Base-by-base conservation (phyloP, 2,888 invertebrate genomes). In the Anarsia innoxiella region DNA sequence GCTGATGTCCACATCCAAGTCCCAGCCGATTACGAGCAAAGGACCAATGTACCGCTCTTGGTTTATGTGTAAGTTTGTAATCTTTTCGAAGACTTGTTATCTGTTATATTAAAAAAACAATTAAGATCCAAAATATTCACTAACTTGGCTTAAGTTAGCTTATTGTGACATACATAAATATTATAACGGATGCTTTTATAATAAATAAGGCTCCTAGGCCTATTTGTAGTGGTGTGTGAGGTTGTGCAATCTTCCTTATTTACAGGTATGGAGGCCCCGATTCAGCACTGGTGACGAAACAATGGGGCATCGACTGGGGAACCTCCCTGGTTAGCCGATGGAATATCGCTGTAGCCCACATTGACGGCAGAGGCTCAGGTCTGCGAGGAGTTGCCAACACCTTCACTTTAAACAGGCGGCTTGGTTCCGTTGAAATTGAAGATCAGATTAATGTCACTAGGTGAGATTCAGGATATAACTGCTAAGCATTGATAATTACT, bases 321-420 rank as follows among this genome's bases (percentile, higher is more conserved):
- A 91, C 93, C 25, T 96, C 95, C 54, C 85, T 98, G 31, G 91
- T 93, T 11, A 91, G 93, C 11, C 91, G 93, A 42, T 92, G 91
- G 70, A 92, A 92, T 51, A 90, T 96, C 46, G 93, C 97, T 40
- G 92, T 96, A 50, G 96, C 93, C 0, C 89, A 90, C 47, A 96
- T 98, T 42, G 98, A 99, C 80, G 94, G 93, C 1, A 86, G 97
- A 37, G 98, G 98, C 4, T 92, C 95, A 0, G 95, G 95, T 0
- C 85, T 93, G 33, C 90, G 93, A 50, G 97, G 98, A 14, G 93
- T 95, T 51, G 88, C 88, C 34, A 90, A 94, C 60, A 82, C 94
- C 59, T 95, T 96, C 66, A 86, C 94, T 3, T 84, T 94, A 27
- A 96, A 97, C 70, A 87, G 93, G 37, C 87, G 88, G 31, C 86